Conservation (phyloP, 2,113 vertebrate genomes). For the Agelaius tricolor region DNA sequence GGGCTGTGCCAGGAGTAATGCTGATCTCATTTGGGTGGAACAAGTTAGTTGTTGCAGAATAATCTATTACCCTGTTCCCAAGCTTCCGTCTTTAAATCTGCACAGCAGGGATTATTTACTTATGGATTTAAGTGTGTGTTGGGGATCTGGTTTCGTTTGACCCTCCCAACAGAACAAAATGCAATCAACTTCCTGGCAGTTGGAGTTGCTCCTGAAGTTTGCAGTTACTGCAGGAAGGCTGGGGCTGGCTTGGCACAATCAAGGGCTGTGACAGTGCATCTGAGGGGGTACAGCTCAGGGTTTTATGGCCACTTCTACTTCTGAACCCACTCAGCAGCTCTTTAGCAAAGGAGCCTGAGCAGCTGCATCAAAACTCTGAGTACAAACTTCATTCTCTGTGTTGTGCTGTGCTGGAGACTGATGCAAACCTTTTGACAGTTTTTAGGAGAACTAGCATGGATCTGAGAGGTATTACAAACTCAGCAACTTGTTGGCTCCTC, state of each 20-base stretch:
- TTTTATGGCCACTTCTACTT: background rate
- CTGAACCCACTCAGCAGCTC: background rate
- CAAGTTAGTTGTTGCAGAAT: background rate
- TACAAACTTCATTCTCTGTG: background rate
- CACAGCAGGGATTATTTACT: conserved; percentile 43
- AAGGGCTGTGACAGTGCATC: rapidly evolving
- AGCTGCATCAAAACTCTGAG: background rate
- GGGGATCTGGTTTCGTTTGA: background rate
- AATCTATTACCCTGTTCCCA: background rate
- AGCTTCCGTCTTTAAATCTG: background rate
- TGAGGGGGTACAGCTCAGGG: background rate
- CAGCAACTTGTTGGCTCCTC: background rate
- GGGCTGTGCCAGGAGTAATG: background rate
- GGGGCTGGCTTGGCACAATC: background rate
- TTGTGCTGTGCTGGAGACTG: background rate
- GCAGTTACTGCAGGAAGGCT: background rate
- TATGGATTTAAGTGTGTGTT: background rate
- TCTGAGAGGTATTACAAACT: background rate
- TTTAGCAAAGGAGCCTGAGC: background rate
- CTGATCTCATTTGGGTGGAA: conserved; percentile 59
- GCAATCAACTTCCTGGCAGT: background rate
- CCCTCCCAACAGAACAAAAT: background rate
- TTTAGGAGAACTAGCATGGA: background rate
- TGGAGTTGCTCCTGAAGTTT: background rate
- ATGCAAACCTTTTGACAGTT: background rate